phyloP scores from a whole-genome alignment of 1,140 invertebrate genomes.

The Drosophila punjabiensis region DNA sequence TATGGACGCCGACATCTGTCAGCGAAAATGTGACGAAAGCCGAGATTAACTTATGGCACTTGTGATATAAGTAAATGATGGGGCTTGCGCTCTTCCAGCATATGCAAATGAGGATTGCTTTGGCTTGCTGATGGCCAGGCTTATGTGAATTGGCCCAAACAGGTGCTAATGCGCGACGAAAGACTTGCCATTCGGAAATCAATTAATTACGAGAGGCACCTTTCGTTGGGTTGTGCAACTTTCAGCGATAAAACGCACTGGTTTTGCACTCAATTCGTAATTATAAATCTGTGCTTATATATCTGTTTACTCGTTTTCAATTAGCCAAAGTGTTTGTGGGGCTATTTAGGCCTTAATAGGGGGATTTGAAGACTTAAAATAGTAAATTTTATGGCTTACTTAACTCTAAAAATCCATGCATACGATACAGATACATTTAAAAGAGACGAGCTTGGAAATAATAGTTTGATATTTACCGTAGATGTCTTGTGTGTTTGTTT shows the following conservation, averaged over 20 bases:
- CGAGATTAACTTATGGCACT: constrained; percentile 3
- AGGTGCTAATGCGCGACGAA: not conserved
- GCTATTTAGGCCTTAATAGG: not conserved
- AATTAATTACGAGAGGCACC: constrained; percentile 7
- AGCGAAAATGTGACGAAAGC: constrained; percentile 11
- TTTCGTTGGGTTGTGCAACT: constrained; percentile 9
- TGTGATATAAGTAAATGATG: constrained; percentile 16
- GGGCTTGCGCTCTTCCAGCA: not conserved
- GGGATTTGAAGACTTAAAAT: not conserved
- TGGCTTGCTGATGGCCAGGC: not conserved
- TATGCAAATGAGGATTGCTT: constrained; percentile 7
- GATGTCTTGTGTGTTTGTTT: not conserved
- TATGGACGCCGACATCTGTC: constrained; percentile 23
- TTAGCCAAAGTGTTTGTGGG: not conserved
- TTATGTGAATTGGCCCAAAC: constrained; percentile 1
- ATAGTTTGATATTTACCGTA: not conserved
- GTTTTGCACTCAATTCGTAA: not conserved
- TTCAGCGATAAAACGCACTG: not conserved
- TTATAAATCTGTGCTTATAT: not conserved
- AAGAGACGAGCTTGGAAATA: not conserved
- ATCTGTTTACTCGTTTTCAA: not conserved
- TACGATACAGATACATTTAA: not conserved
- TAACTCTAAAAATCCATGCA: not conserved
- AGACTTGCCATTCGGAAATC: constrained; percentile 7
- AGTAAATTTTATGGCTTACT: not conserved